These are phyloP conservation scores for Sminthurides aquaticus DNA, from an alignment of 2,888 invertebrate species.

Conservation along the genomic window DNA sequence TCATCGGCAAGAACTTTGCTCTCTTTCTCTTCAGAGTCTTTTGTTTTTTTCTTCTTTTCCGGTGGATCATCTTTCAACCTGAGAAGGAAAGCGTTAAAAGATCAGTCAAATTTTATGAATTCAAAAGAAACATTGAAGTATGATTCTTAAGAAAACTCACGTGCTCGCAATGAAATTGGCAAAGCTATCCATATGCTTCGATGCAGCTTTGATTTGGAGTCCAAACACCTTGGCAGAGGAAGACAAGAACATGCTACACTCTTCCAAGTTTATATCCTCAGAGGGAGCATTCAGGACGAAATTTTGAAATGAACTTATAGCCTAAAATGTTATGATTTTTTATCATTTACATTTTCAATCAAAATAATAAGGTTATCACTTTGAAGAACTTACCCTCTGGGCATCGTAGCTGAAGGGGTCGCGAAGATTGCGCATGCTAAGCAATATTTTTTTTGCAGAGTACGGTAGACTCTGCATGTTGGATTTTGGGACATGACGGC, in stretches of 20 bases:
- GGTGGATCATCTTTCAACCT: neutral
- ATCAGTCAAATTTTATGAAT: too few species aligned
- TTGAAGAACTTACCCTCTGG: slow-evolving; percentile 2
- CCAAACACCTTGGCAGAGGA: slow-evolving; percentile 12
- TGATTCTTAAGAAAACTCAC: too few species aligned
- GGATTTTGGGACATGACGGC: too few species aligned
- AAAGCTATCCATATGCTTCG: slow-evolving; percentile 7
- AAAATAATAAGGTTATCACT: neutral
- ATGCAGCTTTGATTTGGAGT: slow-evolving; percentile 9
- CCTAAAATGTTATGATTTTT: too few species aligned
- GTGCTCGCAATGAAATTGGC: slow-evolving; percentile 19
- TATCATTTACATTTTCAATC: neutral
- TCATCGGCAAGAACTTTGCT: too few species aligned
- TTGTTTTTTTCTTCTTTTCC: too few species aligned
- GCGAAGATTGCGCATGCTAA: slow-evolving; percentile 4
- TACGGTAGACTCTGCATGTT: slow-evolving; percentile 10
- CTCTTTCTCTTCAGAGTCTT: too few species aligned
- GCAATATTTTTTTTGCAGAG: slow-evolving; percentile 6
- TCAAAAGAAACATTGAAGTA: too few species aligned
- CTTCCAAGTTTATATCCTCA: slow-evolving; percentile 17
- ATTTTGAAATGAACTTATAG: slow-evolving; percentile 11
- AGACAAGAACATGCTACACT: slow-evolving; percentile 12
- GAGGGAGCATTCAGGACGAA: slow-evolving; percentile 5
- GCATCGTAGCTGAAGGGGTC: slow-evolving; percentile 16
- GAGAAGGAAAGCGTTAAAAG: too few species aligned